These are phyloP conservation scores for Eubasilissa regina DNA, from an alignment of 1,140 invertebrate species.

Conservation along the genomic window DNA sequence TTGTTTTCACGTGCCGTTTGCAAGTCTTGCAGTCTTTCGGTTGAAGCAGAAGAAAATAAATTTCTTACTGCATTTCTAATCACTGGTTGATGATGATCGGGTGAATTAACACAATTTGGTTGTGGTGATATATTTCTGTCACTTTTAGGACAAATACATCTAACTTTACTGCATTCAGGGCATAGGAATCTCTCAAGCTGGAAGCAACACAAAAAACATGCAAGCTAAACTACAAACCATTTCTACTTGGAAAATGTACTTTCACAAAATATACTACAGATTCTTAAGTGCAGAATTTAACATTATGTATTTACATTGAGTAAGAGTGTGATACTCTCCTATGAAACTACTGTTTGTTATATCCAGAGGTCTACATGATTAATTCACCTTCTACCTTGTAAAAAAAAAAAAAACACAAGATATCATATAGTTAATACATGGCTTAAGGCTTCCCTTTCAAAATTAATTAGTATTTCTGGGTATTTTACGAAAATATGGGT, in stretches of 20 bases:
- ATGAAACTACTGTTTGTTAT: too few species aligned
- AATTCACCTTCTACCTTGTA: too few species aligned
- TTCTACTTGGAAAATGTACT: conserved; percentile 21
- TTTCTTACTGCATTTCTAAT: neutral
- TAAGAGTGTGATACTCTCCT: too few species aligned
- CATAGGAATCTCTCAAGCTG: conserved; percentile 77
- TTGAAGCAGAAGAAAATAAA: conserved; percentile 16
- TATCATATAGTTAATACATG: too few species aligned
- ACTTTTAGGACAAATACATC: conserved; percentile 69
- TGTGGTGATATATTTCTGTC: conserved; percentile 52
- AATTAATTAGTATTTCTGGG: too few species aligned
- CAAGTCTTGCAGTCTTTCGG: neutral
- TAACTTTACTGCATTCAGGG: conserved; percentile 74
- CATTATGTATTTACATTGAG: too few species aligned
- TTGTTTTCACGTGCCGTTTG: neutral
- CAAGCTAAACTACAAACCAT: conserved; percentile 57
- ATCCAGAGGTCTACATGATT: too few species aligned
- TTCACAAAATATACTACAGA: conserved; percentile 8
- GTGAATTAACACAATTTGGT: conserved; percentile 24
- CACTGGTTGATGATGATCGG: conserved; percentile 34
- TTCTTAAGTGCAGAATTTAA: too few species aligned
- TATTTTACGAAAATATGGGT: too few species aligned
- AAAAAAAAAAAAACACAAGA: too few species aligned
- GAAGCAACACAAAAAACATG: conserved; percentile 69
- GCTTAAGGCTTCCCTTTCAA: too few species aligned